Evolutionary conservation across 2,113 vertebrate genomes (phyloP).

Genomic region (Rhombomys opimus): DNA sequence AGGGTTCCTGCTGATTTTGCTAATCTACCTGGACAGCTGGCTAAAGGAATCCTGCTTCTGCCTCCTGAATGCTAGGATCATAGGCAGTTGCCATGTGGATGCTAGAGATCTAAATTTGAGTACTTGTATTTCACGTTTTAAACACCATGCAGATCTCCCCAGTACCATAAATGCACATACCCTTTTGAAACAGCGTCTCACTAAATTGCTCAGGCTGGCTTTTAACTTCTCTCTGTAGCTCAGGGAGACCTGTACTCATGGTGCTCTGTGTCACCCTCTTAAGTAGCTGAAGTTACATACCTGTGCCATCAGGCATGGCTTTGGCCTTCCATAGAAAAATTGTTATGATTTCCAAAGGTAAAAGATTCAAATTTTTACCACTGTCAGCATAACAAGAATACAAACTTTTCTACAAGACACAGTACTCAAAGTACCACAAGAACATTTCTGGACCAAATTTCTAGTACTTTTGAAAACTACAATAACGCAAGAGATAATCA

Average conservation of each 20-base stretch:
- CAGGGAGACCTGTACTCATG: neutral
- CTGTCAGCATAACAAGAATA: neutral
- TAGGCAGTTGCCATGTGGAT: neutral
- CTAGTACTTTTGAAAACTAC: neutral
- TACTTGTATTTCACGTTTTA: neutral
- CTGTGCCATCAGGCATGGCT: neutral
- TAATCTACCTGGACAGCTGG: neutral
- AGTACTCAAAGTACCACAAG: neutral
- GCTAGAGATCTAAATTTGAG: neutral
- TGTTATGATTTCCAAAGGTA: neutral
- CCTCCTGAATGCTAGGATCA: neutral
- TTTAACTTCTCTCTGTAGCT: neutral
- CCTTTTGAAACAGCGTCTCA: no score
- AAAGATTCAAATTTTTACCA: neutral
- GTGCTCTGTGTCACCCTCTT: neutral
- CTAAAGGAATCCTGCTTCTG: neutral
- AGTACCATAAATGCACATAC: neutral
- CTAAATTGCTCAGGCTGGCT: neutral
- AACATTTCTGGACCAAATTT: conserved; percentile 1
- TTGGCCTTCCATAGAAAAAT: neutral
- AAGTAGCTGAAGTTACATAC: neutral
- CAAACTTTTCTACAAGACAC: neutral
- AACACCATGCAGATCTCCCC: neutral
- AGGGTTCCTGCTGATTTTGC: neutral
- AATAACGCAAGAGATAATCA: neutral